A percentile compares a stretch with the other conserved stretches of the same genome.
Conservation (phyloP, 2,113 vertebrate genomes). For the Nibea coibor region DNA sequence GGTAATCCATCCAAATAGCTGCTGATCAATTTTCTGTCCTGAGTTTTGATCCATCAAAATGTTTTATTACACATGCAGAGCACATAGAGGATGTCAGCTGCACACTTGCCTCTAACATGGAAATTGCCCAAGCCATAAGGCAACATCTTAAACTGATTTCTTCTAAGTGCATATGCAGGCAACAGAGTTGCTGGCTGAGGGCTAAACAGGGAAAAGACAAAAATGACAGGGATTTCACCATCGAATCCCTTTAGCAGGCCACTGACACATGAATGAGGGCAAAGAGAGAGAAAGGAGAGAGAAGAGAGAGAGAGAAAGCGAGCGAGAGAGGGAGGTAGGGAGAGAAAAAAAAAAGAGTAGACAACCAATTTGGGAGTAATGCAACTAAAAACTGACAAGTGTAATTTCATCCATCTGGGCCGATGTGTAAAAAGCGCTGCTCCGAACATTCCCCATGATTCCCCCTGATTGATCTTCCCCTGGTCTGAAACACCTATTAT, state of each 20-base stretch:
- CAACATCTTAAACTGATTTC: constrained; percentile 60
- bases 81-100: constrained; percentile 45
- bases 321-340: constrained; percentile 28
- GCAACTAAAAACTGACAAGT: constrained; percentile 90
- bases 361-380: constrained; percentile 89
- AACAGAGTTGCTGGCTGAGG: constrained; percentile 61
- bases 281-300: constrained; percentile 62
- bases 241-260: constrained; percentile 86
- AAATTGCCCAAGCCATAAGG: constrained; percentile 52
- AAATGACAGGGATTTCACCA: constrained; percentile 85
- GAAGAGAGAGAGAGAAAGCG: constrained; percentile 35
- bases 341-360: constrained; percentile 74
- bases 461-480: constrained; percentile 88
- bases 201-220: constrained; percentile 77
- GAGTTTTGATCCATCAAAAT: constrained; percentile 11
- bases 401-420: constrained; percentile 90
- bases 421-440: constrained; percentile 88
- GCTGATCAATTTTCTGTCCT: background rate
- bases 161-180: constrained; percentile 76
- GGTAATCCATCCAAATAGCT: constrained; percentile 3
- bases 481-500: constrained; percentile 90
- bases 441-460: constrained; percentile 87
- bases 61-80: constrained; percentile 38
- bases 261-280: constrained; percentile 85
- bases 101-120: constrained; percentile 44